phyloP scores from a whole-genome alignment of 2,888 invertebrate genomes.

The Drepana falcataria region DNA sequence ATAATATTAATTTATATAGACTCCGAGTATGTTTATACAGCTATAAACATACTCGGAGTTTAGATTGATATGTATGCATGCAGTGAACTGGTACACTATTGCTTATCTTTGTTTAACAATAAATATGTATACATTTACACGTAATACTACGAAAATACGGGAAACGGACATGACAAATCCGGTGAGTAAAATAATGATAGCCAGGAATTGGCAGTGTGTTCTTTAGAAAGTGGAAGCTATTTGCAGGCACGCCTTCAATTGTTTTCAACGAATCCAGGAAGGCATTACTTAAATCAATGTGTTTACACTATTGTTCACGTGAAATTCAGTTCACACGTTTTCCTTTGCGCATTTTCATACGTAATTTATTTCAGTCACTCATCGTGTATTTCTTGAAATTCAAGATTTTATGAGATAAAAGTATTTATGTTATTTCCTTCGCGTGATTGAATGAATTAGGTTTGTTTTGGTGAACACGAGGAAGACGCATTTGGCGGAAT shows the following conservation, averaged over 20 bases:
- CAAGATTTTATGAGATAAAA: neutral
- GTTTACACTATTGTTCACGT: neutral
- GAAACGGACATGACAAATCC: no score
- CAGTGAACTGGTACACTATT: no score
- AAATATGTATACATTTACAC: no score
- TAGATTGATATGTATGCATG: no score
- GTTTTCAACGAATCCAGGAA: slow-evolving; percentile 1
- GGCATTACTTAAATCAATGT: neutral
- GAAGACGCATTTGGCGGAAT: neutral
- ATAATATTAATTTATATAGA: no score
- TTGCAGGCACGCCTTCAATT: neutral
- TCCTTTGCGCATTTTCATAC: neutral
- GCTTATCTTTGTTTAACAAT: no score
- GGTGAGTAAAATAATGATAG: no score
- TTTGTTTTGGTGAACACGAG: neutral
- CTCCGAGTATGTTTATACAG: no score
- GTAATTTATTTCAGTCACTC: neutral
- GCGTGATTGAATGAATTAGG: neutral
- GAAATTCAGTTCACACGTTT: neutral
- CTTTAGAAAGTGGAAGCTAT: neutral
- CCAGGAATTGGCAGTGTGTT: no score
- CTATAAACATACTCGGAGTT: no score
- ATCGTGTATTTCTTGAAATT: neutral
- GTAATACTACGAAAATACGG: no score
- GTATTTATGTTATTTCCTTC: neutral